A percentile compares a stretch with the other conserved stretches of the same genome.
These are phyloP conservation scores for Stegostoma tigrinum DNA, from an alignment of 2,113 vertebrate genomes.

Conservation along the genomic window DNA sequence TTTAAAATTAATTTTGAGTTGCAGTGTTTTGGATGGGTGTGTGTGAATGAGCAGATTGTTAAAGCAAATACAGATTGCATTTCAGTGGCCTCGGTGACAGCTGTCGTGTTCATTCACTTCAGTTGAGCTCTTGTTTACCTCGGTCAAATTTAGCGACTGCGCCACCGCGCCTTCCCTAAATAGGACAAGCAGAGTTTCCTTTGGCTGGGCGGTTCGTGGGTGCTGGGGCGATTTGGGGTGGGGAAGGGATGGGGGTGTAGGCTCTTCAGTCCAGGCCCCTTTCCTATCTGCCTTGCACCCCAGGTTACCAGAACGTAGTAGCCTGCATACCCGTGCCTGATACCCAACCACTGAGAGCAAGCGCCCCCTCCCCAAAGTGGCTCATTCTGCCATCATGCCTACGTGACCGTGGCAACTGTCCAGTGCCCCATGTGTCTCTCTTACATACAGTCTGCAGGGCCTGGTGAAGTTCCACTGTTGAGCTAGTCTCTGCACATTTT, in stretches of 20 bases:
- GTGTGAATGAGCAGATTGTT: neutral
- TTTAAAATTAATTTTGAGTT: neutral
- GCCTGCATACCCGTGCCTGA: neutral
- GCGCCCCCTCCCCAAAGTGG: neutral
- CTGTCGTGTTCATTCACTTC: constrained; percentile 67
- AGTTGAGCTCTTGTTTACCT: constrained; percentile 74
- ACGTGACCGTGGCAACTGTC: neutral
- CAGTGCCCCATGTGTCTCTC: neutral
- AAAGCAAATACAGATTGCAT: constrained; percentile 38
- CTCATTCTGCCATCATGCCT: neutral
- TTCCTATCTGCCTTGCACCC: neutral
- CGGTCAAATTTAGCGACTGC: constrained; percentile 72
- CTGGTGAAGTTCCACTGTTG: neutral
- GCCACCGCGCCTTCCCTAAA: constrained; percentile 69
- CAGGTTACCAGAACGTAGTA: no score
- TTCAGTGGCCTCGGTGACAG: constrained; percentile 72
- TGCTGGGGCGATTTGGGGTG: neutral
- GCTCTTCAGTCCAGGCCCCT: neutral
- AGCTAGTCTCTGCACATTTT: neutral
- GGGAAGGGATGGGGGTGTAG: neutral
- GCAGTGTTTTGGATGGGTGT: neutral
- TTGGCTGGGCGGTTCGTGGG: constrained; percentile 43
- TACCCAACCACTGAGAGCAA: neutral
- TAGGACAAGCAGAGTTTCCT: constrained; percentile 50
- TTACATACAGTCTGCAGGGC: no score